Percentiles rank a stretch among this genome's conserved stretches.
Evolutionary conservation across 2,888 invertebrate species (phyloP).

Genomic region (Clistopyga incitator): DNA sequence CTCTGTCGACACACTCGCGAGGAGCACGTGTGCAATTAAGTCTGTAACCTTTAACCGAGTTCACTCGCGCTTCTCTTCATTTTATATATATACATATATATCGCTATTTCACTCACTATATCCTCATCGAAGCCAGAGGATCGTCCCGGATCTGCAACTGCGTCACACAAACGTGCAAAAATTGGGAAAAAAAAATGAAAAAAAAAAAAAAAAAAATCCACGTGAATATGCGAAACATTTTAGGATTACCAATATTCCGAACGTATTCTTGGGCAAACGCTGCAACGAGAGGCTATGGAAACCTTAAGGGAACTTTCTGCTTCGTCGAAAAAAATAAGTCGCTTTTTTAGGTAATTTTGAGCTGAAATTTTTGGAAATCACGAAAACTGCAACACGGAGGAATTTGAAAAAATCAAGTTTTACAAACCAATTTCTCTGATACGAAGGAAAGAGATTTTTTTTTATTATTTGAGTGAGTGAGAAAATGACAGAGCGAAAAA

Average conservation of each 20-base stretch:
- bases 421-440: too few species aligned
- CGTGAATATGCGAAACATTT: constrained; percentile 13
- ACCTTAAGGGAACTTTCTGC: constrained; percentile 1
- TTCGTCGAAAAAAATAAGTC: not conserved
- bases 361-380: too few species aligned
- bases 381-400: too few species aligned
- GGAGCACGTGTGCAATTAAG: constrained; percentile 94
- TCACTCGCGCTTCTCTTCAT: constrained; percentile 26
- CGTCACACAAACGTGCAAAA: constrained; percentile 26
- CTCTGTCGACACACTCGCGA: constrained; percentile 92
- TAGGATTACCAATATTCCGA: constrained; percentile 31
- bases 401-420: too few species aligned
- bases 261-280: constrained; percentile 49
- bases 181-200: too few species aligned
- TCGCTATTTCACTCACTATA: constrained; percentile 24
- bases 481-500: too few species aligned
- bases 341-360: not conserved
- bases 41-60: constrained; percentile 27
- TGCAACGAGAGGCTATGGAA: constrained; percentile 60
- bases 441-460: too few species aligned
- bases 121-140: constrained; percentile 51
- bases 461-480: too few species aligned
- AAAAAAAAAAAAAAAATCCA: constrained; percentile 19
- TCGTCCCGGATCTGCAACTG: constrained; percentile 37
- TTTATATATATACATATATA: constrained; percentile 25